Evolutionary conservation across 2,113 vertebrate genomes (phyloP), one percentile per base, ranked within the genome.

Genomic region (Thinocorus orbignyianus): DNA sequence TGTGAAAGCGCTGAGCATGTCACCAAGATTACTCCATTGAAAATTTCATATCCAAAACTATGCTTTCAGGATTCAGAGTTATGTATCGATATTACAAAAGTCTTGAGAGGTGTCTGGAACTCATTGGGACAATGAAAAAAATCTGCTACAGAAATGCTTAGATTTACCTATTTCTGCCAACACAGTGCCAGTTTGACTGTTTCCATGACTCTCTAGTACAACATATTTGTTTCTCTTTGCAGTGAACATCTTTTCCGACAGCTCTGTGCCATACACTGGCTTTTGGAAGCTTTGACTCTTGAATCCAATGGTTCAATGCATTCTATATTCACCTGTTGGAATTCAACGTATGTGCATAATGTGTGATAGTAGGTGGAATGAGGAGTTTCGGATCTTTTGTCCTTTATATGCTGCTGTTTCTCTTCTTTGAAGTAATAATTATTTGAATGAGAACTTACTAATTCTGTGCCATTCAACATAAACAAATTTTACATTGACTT

Each of bases 241-340:
- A 98, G 98, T 4, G 97, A 98, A 54, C 82, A 87, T 28, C 90
- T 98, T 49, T 98, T 97, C 93, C 97, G 96, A 8, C 98, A 99
- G 93, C 98, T 98, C 68, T 99, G 98, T 41, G 98, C 97, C 69
- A 97, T 98, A 70, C 97, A 96, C 86, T 98, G 98, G 98, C 97
- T 98, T 62, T 94, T 98, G 89, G 98, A 98, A 95, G 97, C 98
- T 60, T 60, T 97, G 94, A 98, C 97, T 76, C 94, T 97, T 2
- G 98, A 98, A 68, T 89, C 91, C 71, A 93, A 42, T 4, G 84
- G 93, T 60, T 92, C 88, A 17, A 97, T 97, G 93, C 90, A 46
- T 66, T 98, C 98, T 2, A 64, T 98, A 88, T 84, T 92, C 30
- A 96, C 97, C 62, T 98, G 97, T 84, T 98, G 98, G 98, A 98